These are phyloP conservation scores for Galaxea fascicularis DNA, from an alignment of 92 coral and sea anemone genomes.

Conservation along the genomic window DNA sequence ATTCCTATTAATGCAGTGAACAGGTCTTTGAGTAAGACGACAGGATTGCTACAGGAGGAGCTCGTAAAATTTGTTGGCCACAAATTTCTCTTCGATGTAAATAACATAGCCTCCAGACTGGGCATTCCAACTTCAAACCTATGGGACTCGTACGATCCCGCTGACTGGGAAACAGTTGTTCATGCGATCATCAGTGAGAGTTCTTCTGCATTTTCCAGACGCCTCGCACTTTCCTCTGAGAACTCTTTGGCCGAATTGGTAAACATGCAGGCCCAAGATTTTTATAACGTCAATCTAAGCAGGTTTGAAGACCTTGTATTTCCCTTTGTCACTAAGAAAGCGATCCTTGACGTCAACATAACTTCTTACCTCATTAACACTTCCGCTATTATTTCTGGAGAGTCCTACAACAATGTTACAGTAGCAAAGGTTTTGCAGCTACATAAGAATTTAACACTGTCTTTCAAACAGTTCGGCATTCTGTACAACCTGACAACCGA, in stretches of 20 bases:
- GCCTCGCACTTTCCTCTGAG: constrained; percentile 46
- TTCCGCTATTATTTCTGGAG: constrained; percentile 29
- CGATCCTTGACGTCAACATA: constrained; percentile 45
- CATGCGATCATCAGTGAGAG: constrained; percentile 44
- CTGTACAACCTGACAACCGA: constrained; percentile 67
- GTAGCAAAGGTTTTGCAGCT: background rate
- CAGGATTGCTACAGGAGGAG: constrained; percentile 16
- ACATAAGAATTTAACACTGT: constrained; percentile 28
- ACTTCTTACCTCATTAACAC: constrained; percentile 25
- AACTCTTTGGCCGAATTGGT: constrained; percentile 64
- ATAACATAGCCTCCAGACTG: constrained; percentile 28
- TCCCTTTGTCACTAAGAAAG: constrained; percentile 45
- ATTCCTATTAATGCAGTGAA: constrained; percentile 31
- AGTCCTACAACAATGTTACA: background rate
- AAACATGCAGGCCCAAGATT: constrained; percentile 19
- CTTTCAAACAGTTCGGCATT: constrained; percentile 54
- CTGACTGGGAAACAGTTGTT: constrained; percentile 46
- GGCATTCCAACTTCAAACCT: constrained; percentile 4
- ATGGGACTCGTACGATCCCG: constrained; percentile 27
- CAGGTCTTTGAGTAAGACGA: background rate
- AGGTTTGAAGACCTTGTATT: constrained; percentile 52
- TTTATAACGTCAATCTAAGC: constrained; percentile 59
- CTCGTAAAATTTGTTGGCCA: constrained; percentile 25
- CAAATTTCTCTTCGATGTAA: constrained; percentile 16
- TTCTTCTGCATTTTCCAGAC: constrained; percentile 31